phyloP scores from a whole-genome alignment of 2,797 vertebrate genomes.

The Simalia tracyae region DNA sequence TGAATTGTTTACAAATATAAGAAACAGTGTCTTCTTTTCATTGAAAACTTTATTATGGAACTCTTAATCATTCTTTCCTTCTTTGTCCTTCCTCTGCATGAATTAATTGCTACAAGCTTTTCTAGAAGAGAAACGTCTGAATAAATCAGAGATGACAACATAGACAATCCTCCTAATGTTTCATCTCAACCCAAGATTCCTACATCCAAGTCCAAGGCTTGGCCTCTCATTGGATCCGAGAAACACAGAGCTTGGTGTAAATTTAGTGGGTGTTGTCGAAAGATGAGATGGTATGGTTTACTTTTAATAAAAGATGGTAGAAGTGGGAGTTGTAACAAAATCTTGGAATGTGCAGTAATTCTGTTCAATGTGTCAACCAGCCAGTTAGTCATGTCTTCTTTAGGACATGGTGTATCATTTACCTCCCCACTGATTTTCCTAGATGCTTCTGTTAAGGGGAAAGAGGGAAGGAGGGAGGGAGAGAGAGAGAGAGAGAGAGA shows the following conservation, averaged over 20 bases:
- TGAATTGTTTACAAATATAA: background rate
- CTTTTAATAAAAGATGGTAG: background rate
- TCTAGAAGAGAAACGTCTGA: background rate
- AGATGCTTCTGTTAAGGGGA: background rate
- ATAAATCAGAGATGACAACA: background rate
- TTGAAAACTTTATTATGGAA: background rate
- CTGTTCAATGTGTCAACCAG: background rate
- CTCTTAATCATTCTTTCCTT: background rate
- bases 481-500: background rate
- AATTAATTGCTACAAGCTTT: background rate
- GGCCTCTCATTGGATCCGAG: background rate
- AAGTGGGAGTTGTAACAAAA: background rate
- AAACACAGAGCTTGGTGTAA: background rate
- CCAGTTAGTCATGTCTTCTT: background rate
- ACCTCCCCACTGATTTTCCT: background rate
- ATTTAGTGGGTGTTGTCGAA: background rate
- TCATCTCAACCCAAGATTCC: background rate
- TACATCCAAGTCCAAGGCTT: background rate
- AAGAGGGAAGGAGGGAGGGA: no score
- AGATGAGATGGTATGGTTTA: background rate
- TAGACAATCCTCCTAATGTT: background rate
- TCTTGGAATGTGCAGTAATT: background rate
- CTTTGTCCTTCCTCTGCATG: background rate
- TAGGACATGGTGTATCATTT: background rate
- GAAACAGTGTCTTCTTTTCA: background rate